phyloP scores from a whole-genome alignment of 2,797 vertebrate species.

The Coregonus sp. region DNA sequence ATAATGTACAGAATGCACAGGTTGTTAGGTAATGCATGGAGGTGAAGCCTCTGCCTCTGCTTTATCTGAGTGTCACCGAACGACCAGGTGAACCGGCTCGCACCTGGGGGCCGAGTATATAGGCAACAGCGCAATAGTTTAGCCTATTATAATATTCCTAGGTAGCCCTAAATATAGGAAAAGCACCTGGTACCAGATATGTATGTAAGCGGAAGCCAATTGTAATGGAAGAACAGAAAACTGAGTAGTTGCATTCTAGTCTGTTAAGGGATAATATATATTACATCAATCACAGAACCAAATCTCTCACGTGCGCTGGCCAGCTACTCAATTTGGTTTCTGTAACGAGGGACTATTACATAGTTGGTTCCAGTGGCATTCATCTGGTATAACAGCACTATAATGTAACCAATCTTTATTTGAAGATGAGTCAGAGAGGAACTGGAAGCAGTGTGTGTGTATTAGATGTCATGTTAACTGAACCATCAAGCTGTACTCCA shows the following conservation, averaged over 20 bases:
- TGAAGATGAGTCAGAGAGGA: neutral
- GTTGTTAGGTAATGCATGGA: neutral
- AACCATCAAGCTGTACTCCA: neutral
- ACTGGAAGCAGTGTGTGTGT: neutral
- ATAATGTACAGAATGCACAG: neutral
- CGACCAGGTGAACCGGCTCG: neutral
- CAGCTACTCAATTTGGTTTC: neutral
- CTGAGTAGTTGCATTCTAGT: no score
- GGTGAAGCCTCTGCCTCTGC: neutral
- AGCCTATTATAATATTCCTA: neutral
- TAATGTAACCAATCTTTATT: neutral
- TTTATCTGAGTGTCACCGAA: neutral
- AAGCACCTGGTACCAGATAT: neutral
- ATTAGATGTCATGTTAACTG: neutral
- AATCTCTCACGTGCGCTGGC: neutral
- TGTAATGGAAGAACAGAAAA: neutral
- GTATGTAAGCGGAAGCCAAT: neutral
- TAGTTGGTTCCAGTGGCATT: neutral
- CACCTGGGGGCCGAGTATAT: neutral
- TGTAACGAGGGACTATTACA: neutral
- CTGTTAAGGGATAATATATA: neutral
- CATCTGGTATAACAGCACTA: neutral
- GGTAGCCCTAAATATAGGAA: neutral
- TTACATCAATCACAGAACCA: neutral
- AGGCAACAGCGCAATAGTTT: neutral